These are phyloP conservation scores for Caranx melampygus DNA, from an alignment of 2,113 vertebrate species.

Conservation along the genomic window DNA sequence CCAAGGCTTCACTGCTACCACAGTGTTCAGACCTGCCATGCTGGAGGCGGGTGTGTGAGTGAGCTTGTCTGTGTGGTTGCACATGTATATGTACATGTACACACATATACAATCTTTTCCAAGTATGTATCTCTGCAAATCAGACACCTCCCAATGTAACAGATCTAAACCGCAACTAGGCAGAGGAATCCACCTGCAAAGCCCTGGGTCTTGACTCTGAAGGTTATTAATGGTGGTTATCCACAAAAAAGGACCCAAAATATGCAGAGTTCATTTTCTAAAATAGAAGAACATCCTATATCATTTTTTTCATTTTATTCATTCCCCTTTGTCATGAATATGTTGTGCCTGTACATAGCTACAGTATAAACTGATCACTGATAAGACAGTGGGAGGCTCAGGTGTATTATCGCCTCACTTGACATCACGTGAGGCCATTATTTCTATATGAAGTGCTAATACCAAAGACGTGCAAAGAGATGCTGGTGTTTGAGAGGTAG, in stretches of 20 bases:
- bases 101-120: conserved; percentile 20
- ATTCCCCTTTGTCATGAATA: neutral
- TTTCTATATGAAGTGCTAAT: no score
- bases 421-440: no score
- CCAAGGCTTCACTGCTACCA: conserved; percentile 55
- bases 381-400: no score
- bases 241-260: neutral
- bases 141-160: conserved; percentile 8
- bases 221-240: neutral
- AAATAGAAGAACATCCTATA: neutral
- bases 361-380: neutral
- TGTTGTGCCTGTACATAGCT: no score
- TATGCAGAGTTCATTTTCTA: neutral
- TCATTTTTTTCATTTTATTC: neutral
- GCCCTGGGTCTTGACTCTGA: neutral
- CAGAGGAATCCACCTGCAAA: neutral
- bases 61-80: conserved; percentile 18
- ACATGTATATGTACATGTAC: conserved; percentile 36
- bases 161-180: neutral
- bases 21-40: conserved; percentile 79
- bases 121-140: conserved; percentile 15
- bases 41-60: conserved; percentile 48
- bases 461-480: no score
- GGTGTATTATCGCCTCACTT: no score
- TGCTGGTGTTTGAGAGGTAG: no score